Evolutionary conservation across 2,113 vertebrate species (phyloP), one percentile per base, ranked within the genome.

Genomic region (Chunga burmeisteri): DNA sequence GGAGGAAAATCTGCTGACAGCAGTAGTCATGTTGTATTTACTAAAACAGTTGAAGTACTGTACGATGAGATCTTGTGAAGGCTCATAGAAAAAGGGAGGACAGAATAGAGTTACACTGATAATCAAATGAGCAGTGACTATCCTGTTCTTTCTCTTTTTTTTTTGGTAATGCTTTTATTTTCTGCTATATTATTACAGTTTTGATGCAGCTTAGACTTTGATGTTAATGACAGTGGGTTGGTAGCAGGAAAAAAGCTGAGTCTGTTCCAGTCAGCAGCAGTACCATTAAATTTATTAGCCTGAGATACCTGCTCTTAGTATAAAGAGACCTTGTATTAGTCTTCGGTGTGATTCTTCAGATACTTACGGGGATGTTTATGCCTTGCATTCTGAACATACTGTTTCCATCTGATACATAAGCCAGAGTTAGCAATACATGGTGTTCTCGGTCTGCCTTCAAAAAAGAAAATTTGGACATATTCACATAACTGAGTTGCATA

Each of bases 271-370:
- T 96, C 94, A 94, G 95, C 93, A 97, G 91, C 50, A 85, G 81
- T 96, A 95, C 96, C 94, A 93, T 97, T 97, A 96, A 91, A 95
- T 94, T 80, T 94, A 97, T 96, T 97, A 94, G 87, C 80, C 86
- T 74, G 62, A 93, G 94, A 94, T 91, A 90, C 81, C 58, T 89
- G 81, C 85, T 96, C 71, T 79, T 85, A 89, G 78, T 93, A 72
- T 88, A 82, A 93, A 91, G 74, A 95, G 92, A 91, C 83, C 82
- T 92, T 83, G 63, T 94, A 16, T 85, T 93, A 95, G 93, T 79
- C 62, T 79, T 92, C 66, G 50, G 84, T 86, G 71, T 89, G 85
- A 91, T 53, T 72, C 58, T 62, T 94, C 53, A 91, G 81, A 63
- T 88, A 59, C 56, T 94, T 78, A 86, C 2, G 4, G 79, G 87